Base-by-base conservation (phyloP, 2,797 vertebrate genomes). In the Epinephelus awoara region DNA sequence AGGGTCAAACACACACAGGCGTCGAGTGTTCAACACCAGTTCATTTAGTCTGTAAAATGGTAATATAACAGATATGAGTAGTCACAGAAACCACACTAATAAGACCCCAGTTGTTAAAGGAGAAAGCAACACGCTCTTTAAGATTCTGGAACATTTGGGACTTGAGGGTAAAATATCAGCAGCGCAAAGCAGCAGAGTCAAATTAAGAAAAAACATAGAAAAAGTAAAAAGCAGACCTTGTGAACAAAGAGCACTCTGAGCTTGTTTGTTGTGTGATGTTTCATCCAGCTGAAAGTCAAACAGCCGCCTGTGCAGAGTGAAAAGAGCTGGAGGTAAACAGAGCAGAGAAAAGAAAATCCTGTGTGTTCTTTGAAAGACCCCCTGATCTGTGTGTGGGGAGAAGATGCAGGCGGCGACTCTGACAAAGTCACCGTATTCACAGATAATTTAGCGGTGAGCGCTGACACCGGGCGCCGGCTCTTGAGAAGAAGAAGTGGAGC, bases 231-330 rank as follows among this genome's bases (percentile, higher is more conserved):
- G 21, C 8, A 34, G 17, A 54, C 38, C 9, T 12, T 3, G 8
- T 58, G 77, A 58, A 50, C 72, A 70, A 61, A 69, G 73, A 49
- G 49, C 55, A 57, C 34, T 38, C 5, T 0, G 21, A 50, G 62
- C 57, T 59, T 3, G 7, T 49, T 66, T 72, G 65, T 49, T 34
- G 55, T 50, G 57, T 57, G 55, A 66, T 52, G 67, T 77, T 59
- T 83, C 42, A 59, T 77, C 58, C 23, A 15, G 46, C 77, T 54
- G 17, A 63, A 85, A 70, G 69, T 71, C 82, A 75, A 72, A 75
- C 51, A 71, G 40, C 13, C 38, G 4, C 25, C 40, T 3, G 4
- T 3, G 13, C 49, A 40, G 40, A 58, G 3, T 5, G 21, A 9
- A 21, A 18, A 49, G 56, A 79, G 56, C 75, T 51, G 75, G 1